phyloP scores from a whole-genome alignment of 2,113 vertebrate species.

The Polyodon spathula region DNA sequence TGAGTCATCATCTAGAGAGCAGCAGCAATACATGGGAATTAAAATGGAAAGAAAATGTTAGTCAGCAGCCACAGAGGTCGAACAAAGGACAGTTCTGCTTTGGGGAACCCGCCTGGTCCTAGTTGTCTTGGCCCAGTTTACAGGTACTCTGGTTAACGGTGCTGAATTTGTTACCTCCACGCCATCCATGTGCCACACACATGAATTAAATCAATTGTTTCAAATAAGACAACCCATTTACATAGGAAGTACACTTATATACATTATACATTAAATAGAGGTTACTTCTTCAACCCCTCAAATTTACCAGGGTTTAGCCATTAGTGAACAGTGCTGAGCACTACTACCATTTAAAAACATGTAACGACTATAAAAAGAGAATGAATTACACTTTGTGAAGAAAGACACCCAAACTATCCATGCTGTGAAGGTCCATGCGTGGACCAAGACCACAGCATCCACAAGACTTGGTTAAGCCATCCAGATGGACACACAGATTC shows the following conservation, averaged over 20 bases:
- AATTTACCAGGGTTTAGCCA: not conserved
- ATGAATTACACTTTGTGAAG: slow-evolving; percentile 20
- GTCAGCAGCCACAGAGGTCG: not conserved
- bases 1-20: slow-evolving; percentile 75
- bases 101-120: no score
- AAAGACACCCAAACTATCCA: slow-evolving; percentile 15
- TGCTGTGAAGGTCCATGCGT: slow-evolving; percentile 5
- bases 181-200: no score
- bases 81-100: no score
- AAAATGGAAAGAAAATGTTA: not conserved
- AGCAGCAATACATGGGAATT: slow-evolving; percentile 13
- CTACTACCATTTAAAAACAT: slow-evolving; percentile 21
- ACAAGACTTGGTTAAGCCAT: slow-evolving; percentile 2
- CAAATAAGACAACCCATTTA: no score
- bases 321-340: not conserved
- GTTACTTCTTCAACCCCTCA: not conserved
- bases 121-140: no score
- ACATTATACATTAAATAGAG: not conserved
- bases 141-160: not conserved
- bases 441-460: slow-evolving; percentile 19
- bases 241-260: no score
- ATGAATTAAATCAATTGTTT: no score
- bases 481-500: slow-evolving; percentile 19
- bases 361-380: slow-evolving; percentile 37
- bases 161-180: no score